Percentiles rank a stretch among this genome's conserved stretches.
Conservation (phyloP, 1,140 invertebrate species). For the Brachionus plicatilis region DNA sequence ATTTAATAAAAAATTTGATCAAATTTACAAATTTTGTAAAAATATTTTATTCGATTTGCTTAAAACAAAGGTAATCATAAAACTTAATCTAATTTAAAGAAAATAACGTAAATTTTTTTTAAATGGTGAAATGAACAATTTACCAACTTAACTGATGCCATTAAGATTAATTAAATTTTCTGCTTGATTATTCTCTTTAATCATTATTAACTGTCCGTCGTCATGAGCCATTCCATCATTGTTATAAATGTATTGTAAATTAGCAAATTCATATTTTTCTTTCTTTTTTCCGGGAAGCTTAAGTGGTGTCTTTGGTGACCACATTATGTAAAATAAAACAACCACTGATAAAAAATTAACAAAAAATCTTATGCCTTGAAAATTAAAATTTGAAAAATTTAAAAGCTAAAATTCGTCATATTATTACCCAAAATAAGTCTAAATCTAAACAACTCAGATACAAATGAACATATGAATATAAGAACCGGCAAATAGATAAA, state of each 20-base stretch:
- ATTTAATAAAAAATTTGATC: background rate
- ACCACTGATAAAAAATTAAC: slow-evolving; percentile 33
- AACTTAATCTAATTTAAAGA: background rate
- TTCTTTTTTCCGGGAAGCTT: slow-evolving; percentile 13
- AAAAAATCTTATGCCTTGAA: slow-evolving; percentile 20
- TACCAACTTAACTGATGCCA: background rate
- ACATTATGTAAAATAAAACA: slow-evolving; percentile 35
- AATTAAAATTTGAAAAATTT: background rate
- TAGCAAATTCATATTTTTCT: slow-evolving; percentile 15
- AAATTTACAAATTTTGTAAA: background rate
- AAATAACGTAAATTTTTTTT: too few relatives aligned
- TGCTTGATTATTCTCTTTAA: background rate
- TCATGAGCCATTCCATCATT: slow-evolving; percentile 8
- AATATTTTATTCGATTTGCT: background rate
- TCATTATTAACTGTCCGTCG: background rate
- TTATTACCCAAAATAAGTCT: slow-evolving; percentile 80
- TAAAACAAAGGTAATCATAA: background rate
- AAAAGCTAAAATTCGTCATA: slow-evolving; percentile 42
- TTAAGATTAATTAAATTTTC: slow-evolving; percentile 20
- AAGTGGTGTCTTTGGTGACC: slow-evolving; percentile 23
- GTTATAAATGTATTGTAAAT: background rate
- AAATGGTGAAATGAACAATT: background rate
- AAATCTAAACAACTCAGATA: slow-evolving; percentile 87
- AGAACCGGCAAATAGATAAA: slow-evolving; percentile 92
- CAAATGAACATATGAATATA: slow-evolving; percentile 82